A percentile compares a stretch with the other conserved stretches of the same genome.
These are phyloP conservation scores for Scolanthus callimorphus DNA, from an alignment of 92 coral and sea anemone genomes.

Conservation along the genomic window DNA sequence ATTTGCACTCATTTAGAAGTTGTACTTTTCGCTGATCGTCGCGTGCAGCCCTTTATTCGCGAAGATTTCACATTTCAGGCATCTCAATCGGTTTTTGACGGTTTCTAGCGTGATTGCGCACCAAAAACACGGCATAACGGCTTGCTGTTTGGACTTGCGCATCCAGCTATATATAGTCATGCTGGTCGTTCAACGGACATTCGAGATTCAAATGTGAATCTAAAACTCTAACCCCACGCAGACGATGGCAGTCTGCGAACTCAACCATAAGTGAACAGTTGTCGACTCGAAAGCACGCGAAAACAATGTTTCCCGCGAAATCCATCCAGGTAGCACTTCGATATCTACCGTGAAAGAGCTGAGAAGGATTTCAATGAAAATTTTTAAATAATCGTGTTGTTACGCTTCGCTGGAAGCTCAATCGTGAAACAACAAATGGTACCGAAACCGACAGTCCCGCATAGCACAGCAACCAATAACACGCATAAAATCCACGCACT, in stretches of 20 bases:
- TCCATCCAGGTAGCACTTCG: slow-evolving; percentile 2
- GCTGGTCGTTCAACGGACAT: slow-evolving; percentile 86
- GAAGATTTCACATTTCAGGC: not conserved
- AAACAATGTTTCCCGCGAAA: not conserved
- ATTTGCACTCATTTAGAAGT: slow-evolving; percentile 46
- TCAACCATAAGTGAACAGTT: slow-evolving; percentile 26
- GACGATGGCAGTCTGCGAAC: slow-evolving; percentile 16
- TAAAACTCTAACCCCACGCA: slow-evolving; percentile 9
- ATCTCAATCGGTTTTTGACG: not conserved
- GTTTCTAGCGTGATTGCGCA: slow-evolving; percentile 12
- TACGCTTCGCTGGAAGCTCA: slow-evolving; percentile 31
- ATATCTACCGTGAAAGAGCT: not conserved
- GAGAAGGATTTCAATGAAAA: slow-evolving; percentile 4
- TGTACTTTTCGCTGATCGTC: slow-evolving; percentile 31
- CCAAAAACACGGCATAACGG: not conserved
- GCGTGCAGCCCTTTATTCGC: slow-evolving; percentile 27
- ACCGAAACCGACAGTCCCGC: not conserved
- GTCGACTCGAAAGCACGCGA: not conserved
- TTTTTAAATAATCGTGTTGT: slow-evolving; percentile 5
- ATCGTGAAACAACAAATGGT: not conserved
- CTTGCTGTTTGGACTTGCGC: slow-evolving; percentile 7
- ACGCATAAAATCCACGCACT: too few species aligned
- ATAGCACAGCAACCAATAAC: slow-evolving; percentile 2
- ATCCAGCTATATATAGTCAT: slow-evolving; percentile 45
- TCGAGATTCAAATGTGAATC: slow-evolving; percentile 86